Evolutionary conservation across 2,888 invertebrate genomes (phyloP), one percentile per base, ranked within the genome.

Genomic region (Halictus quadricinctus): DNA sequence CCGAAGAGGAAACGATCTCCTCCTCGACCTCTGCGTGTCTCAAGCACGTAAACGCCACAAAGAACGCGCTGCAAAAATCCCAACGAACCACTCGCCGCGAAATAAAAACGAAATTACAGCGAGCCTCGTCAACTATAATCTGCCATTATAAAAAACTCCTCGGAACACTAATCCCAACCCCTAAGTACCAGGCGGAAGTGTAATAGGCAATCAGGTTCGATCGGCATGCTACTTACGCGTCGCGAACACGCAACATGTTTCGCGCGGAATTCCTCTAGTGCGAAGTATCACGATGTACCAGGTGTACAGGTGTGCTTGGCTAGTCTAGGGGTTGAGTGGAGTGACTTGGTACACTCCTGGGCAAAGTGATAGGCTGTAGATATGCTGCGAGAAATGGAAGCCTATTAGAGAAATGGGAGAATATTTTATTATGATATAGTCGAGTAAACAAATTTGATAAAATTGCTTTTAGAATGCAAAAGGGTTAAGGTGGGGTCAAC

Each of bases 261-360:
- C 70, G 79, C 69, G 64, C 64, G 87, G 85, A 89, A 87, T 85
- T 88, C 83, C 80, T 76, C 74, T 76, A 76, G 79, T 84, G 80
- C 81, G 81, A 81, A 76, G 85, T 87, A 87, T 86, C 83, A 83
- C 72, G 79, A 83, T 80, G 73, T 69, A 83, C 83, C 72, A 54
- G 54, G 21, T 54, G 54, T 54, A 21, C 21, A 54, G 54, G 54
- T 54, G 54, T 54, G 8, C 43, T 43, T 8, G 8, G 8, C 43
- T 8, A 21, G 2, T 18, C 2, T 54, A 21, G 54, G 54, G 54
- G 54, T 54, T 54, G 21, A 54, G 54, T 8, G 43, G 43, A 43
- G 43, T 8, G 8, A 3, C 43, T 43, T 8, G 43, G 43, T 43
- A 43, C 43, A 8, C 43, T 43, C 43, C 8, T 43, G 43, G 43